Evolutionary conservation across 30 jellyfish, hydroid and myxozoan genomes (phyloP), one percentile per base, ranked within the genome.

Genomic region (Hydractinia echinata): DNA sequence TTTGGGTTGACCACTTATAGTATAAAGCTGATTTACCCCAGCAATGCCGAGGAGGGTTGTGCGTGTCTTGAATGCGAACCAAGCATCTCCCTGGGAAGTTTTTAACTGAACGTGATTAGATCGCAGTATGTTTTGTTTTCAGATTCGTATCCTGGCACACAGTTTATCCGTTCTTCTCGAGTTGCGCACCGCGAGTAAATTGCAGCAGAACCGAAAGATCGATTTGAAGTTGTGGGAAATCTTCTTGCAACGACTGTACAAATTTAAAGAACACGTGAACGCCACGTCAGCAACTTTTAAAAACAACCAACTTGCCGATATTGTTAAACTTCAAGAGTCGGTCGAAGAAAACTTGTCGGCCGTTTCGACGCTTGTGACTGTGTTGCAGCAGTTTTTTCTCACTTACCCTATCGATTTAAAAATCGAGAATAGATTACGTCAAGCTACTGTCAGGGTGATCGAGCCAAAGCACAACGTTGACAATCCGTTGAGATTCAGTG

Each of bases 111-210:
- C 44, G 2, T 30, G 44, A 30, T 30, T 20, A 68, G 13, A 11
- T 68, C 2, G 21, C n/a, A 15, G 79, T 1, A 11, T 3, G n/a
- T 86, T 56, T 61, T 53, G 14, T 15, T 53, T 82, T 0, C 71
- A 89, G 96, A 55, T 89, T 62, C 94, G 96, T 10, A 89, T 89
- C 7, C 84, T 89, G 51, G 91, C 96, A 5, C 96, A 89, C 83
- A 76, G 95, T 66, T 55, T 89, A 21, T 88, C 73, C 66, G 83
- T 89, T 84, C 85, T 89, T 13, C 86, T 89, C 18, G 86, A 87
- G 52, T 82, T 89, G 0, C 78, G 96, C 54, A 66, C 86, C 10
- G 73, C 87, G 7, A 73, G 95, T 52, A 84, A 66, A 50, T 51
- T 44, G 10, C 87, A 80, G 10, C 82, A 60, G 16, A 20, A 69